These are phyloP conservation scores for Pristionchus arcanus DNA, from an alignment of 2,888 invertebrate genomes.

Conservation along the genomic window DNA sequence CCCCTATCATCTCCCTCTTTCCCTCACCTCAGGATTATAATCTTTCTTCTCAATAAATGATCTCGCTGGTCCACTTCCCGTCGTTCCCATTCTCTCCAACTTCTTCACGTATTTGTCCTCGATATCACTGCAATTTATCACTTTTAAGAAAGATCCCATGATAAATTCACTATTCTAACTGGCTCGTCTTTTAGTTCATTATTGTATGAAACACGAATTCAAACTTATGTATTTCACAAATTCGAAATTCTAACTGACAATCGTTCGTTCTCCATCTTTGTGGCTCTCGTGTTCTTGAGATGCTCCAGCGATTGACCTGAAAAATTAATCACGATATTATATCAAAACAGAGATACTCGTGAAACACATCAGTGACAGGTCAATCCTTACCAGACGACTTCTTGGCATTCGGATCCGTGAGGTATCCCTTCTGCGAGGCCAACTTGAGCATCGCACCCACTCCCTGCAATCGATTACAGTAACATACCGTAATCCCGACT, in stretches of 20 bases:
- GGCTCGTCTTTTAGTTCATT: too few species aligned
- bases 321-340: neutral
- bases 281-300: conserved; percentile 70
- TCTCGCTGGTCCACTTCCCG: conserved; percentile 74
- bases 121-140: conserved; percentile 74
- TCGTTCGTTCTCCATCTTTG: conserved; percentile 70
- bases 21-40: conserved; percentile 80
- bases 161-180: neutral
- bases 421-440: conserved; percentile 73
- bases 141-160: too few species aligned
- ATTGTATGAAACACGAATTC: too few species aligned
- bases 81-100: conserved; percentile 77
- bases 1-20: conserved; percentile 89
- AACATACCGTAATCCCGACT: conserved; percentile 84
- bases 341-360: neutral
- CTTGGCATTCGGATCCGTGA: conserved; percentile 65
- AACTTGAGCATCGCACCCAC: conserved; percentile 75
- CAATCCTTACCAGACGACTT: conserved; percentile 56
- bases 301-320: conserved; percentile 71
- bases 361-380: neutral
- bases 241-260: conserved; percentile 63
- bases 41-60: conserved; percentile 76
- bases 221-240: too few species aligned
- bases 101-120: conserved; percentile 79
- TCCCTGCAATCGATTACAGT: conserved; percentile 56